A percentile compares a stretch with the other conserved stretches of the same genome.
These are phyloP conservation scores for Amblyraja radiata DNA, from an alignment of 2,797 vertebrate genomes.

Conservation along the genomic window DNA sequence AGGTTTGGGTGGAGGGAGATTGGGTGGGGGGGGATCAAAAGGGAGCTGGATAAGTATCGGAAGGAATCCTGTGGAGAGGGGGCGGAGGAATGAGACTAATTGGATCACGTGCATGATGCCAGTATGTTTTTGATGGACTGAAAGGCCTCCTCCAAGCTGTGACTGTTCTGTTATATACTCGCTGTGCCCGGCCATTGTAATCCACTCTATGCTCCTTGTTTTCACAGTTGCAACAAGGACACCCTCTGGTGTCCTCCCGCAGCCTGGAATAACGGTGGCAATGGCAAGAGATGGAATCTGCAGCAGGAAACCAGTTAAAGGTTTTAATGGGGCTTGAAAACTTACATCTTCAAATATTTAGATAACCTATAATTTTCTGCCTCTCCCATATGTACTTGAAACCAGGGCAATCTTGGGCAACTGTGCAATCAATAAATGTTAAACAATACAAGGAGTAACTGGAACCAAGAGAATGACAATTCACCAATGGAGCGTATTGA, in stretches of 20 bases:
- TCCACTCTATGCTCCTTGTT: background rate
- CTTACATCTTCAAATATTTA: constrained; percentile 10
- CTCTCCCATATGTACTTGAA: background rate
- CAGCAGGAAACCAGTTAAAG: constrained; percentile 3
- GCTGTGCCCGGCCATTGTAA: background rate
- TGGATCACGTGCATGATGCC: too few species aligned
- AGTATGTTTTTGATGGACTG: too few species aligned
- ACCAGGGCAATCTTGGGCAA: background rate
- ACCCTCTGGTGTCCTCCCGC: constrained; percentile 12
- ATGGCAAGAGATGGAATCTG: constrained; percentile 12
- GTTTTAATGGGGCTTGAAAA: background rate
- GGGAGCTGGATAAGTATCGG: too few species aligned
- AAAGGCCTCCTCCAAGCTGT: too few species aligned
- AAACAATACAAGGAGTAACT: background rate
- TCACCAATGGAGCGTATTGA: background rate
- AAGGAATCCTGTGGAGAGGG: too few species aligned
- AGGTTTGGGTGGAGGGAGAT: too few species aligned
- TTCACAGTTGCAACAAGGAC: background rate
- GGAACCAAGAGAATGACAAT: background rate
- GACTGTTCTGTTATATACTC: too few species aligned
- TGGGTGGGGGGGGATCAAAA: too few species aligned
- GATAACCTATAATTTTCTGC: background rate
- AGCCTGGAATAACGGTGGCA: constrained; percentile 8
- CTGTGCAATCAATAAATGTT: background rate
- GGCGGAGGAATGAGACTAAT: too few species aligned